A percentile compares a stretch with the other conserved stretches of the same genome.
Conservation (phyloP, 2,797 vertebrate genomes). For the Vespertilio murinus region DNA sequence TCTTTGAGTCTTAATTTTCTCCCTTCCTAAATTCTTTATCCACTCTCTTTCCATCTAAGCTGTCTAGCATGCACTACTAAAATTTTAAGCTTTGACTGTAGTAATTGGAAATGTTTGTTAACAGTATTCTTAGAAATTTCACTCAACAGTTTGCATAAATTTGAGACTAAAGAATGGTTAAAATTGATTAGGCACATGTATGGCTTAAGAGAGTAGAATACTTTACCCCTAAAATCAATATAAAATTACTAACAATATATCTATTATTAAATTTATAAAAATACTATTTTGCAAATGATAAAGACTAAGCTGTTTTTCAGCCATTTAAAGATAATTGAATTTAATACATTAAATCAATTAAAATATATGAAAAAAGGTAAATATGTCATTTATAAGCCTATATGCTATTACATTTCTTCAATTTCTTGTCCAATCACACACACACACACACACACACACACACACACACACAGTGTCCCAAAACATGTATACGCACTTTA, state of each 20-base stretch:
- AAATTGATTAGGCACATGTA: not conserved
- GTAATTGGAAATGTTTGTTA: not conserved
- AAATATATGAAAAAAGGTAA: not conserved
- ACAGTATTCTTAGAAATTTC: slow-evolving; percentile 11
- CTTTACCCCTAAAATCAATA: not conserved
- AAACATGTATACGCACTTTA: no score
- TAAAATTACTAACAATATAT: not conserved
- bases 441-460: no score
- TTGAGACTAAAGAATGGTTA: not conserved
- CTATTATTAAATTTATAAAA: slow-evolving; percentile 34
- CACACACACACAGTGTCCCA: no score
- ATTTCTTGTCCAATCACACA: not conserved
- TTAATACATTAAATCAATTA: not conserved
- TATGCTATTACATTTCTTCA: not conserved
- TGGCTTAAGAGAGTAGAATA: not conserved
- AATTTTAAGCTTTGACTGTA: not conserved
- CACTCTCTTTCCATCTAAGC: not conserved
- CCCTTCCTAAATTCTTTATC: not conserved
- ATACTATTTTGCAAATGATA: slow-evolving; percentile 6
- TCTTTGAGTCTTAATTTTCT: not conserved
- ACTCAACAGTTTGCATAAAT: not conserved
- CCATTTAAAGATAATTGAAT: slow-evolving; percentile 10
- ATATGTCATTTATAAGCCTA: not conserved
- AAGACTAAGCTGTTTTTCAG: not conserved
- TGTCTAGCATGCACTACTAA: not conserved